These are phyloP conservation scores for Rhinella marina DNA, from an alignment of 2,797 vertebrate species.

Conservation along the genomic window DNA sequence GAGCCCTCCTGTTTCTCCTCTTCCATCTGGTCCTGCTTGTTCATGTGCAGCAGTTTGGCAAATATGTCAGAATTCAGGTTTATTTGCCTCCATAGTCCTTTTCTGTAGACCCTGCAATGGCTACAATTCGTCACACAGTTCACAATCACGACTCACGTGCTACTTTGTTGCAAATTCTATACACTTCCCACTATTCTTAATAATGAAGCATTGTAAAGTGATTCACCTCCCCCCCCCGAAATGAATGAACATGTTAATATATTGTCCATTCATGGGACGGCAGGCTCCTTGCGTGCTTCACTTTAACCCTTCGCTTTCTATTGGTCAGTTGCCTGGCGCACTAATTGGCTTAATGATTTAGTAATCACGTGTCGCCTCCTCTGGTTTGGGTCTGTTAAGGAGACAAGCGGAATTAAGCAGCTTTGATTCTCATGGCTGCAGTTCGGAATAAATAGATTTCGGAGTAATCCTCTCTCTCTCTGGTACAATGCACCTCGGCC, in stretches of 20 bases:
- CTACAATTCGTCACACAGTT: too few species aligned
- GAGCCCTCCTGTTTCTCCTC: too few species aligned
- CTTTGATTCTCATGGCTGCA: conserved; percentile 31
- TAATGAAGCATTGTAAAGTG: too few species aligned
- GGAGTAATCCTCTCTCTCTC: conserved; percentile 31
- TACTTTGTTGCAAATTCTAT: too few species aligned
- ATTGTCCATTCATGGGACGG: not conserved
- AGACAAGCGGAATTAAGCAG: conserved; percentile 41
- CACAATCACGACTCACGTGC: too few species aligned
- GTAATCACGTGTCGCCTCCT: conserved; percentile 5
- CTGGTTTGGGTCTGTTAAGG: conserved; percentile 28
- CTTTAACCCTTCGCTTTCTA: conserved; percentile 31
- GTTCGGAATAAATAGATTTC: conserved; percentile 45
- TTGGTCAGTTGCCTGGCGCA: not conserved
- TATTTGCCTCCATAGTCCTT: too few species aligned
- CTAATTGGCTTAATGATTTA: conserved; percentile 49
- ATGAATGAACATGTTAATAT: not conserved
- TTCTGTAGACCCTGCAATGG: too few species aligned
- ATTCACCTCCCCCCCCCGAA: too few species aligned
- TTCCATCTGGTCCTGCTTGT: too few species aligned
- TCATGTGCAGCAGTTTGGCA: too few species aligned
- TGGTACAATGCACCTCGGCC: conserved; percentile 12
- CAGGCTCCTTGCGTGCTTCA: not conserved
- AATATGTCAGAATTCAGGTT: too few species aligned
- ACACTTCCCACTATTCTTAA: too few species aligned